phyloP scores from a whole-genome alignment of 2,113 vertebrate species.

The Condylura cristata region DNA sequence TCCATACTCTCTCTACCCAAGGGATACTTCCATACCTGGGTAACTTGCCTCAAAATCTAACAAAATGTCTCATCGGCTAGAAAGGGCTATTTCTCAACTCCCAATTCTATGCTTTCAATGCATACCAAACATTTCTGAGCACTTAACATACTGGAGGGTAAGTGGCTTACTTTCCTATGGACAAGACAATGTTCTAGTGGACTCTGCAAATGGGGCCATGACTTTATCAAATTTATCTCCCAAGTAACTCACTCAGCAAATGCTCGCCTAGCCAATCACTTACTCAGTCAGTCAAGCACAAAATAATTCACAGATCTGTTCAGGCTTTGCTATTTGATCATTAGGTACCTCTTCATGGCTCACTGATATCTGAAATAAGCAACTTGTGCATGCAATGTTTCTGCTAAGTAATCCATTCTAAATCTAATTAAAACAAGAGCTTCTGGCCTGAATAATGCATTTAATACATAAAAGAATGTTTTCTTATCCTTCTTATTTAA shows the following conservation, averaged over 20 bases:
- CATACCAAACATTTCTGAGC: not conserved
- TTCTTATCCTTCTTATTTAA: slow-evolving; percentile 49
- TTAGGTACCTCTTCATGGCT: not conserved
- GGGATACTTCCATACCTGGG: not conserved
- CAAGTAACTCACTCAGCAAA: not conserved
- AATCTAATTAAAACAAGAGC: slow-evolving; percentile 53
- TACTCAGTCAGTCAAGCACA: not conserved
- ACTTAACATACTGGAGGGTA: not conserved
- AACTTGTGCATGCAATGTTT: slow-evolving; percentile 10
- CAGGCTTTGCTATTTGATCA: not conserved
- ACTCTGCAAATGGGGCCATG: not conserved
- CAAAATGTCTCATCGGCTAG: not conserved
- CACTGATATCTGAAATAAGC: not conserved
- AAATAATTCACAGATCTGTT: not conserved
- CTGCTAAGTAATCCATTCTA: not conserved
- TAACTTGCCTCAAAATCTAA: slow-evolving; percentile 11
- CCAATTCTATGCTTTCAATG: not conserved
- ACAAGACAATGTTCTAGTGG: not conserved
- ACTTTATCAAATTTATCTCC: not conserved
- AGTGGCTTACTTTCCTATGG: not conserved
- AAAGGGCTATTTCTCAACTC: not conserved
- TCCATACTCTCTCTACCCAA: not conserved
- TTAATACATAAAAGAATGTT: slow-evolving; percentile 31
- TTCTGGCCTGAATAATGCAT: not conserved
- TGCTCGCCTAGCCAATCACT: not conserved